Base-by-base conservation (phyloP, 2,113 vertebrate species). In the Poecile atricapillus region DNA sequence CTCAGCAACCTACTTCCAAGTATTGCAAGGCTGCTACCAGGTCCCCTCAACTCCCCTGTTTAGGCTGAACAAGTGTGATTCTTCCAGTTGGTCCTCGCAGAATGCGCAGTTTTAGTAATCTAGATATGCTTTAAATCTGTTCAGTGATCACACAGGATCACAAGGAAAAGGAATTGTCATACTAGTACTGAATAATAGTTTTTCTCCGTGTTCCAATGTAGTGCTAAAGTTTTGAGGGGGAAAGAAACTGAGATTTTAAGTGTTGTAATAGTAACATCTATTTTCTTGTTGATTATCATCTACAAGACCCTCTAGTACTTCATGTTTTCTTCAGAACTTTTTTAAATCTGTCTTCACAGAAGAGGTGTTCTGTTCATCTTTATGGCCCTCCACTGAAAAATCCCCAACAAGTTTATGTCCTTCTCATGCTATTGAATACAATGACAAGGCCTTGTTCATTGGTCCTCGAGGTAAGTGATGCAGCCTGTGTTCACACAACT, bases 401-500 rank as follows among this genome's bases (percentile, higher is more conserved):
- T 35, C 13, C 12, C 13, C 49, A 77, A 50, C 9, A 70, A 63
- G 25, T 43, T 46, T 27, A n/a, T 15, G 17, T 43, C 49, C 11
- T 75, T 52, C 46, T 52, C 27, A 59, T 59, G 8, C 9, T 49
- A 15, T 17, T 21, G 19, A 92, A 60, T 31, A 59, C 7, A 43
- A 46, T 24, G 12, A 8, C 17, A 81, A 60, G 25, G 5, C 9
- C 10, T 35, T 84, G 30, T 30, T 79, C 3, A 7, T 50, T 50
- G 10, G 8, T 33, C 8, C 18, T 67, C 3, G 4, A 41, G 18
- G 17, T 27, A 79, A 75, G 24, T 10, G 23, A 19, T 33, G 22
- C 0, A 75, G 13, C 8, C 55, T 67, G 3, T 37, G 17, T 53
- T 68, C 44, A n/a, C 3, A 4, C 25, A 3, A 6, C 31, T 76